Base-by-base conservation (phyloP, 2,888 invertebrate genomes). In the Tanaodytes sp. region DNA sequence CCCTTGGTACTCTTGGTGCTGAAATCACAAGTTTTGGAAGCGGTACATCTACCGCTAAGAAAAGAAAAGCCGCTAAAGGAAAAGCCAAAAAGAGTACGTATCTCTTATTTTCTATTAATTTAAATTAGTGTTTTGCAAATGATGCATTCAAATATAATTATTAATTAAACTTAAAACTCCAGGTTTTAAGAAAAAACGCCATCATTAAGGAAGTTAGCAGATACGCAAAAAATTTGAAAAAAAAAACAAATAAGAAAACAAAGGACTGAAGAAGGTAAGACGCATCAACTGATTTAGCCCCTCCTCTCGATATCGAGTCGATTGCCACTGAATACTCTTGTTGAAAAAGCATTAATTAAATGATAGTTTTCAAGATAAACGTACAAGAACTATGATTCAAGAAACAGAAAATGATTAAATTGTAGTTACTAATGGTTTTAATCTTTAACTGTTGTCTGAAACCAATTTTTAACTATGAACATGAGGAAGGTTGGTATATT, bases 1-100 rank as follows among this genome's bases (percentile, higher is more conserved):
- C 94, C 23, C 86, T 93, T 61, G 92, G 92, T 40, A 89, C 88
- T 61, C 87, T 95, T 75, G 95, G 94, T 31, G 92, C 93, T 85
- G 94, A 95, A 87, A 88, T 95, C 19, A 92, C 92, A 58, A 89
- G 89, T 78, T 91, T 92, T 74, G 89, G 89, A 45, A 88, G 85
- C 67, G 82, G 85, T 36, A 85, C 87, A 39, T 86, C 77, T 62
- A 82, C 79, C 76, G 83, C 74, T 85, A 88, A 85, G 76, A 86
- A 75, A 86, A 83, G 80, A 80, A 89, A 86, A 88, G 86, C 76
- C 72, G 75, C 80, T 14, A 84, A 84, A 75, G 82, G 86, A 73
- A 86, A 85, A 77, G 86, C 84, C 73, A 87, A 88, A 83, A 88
- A 87, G 78, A 87, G 88, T 81, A 86, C 82, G 82, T 49, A 30